Base-by-base conservation (phyloP, 2,113 vertebrate genomes). In the Cyprinodon tularosa region DNA sequence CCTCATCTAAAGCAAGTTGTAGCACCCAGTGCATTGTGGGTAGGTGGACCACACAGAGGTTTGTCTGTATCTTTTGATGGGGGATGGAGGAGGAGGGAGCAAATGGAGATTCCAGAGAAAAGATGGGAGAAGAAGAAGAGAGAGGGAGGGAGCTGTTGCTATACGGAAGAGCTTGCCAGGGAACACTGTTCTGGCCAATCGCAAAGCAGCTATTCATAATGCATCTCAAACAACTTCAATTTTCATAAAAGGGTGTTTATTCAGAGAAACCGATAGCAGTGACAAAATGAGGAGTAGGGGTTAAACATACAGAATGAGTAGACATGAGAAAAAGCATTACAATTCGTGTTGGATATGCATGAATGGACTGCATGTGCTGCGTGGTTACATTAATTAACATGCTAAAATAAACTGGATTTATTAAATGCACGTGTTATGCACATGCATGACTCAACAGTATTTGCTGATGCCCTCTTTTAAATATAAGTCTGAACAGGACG, bases 161-260 rank as follows among this genome's bases (percentile, higher is more conserved):
- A 95, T 91, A 92, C 92, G 92, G 94, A 95, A 94, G 93, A 80
- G 86, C 85, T 91, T 76, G 84, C 82, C 71, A 88, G 84, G 91
- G 90, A 89, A 90, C 80, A 7, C 80, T 62, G 77, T 68, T 70
- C 73, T 87, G 74, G 74, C 94, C 93, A 95, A 94, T 94, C 93
- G 87, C 22, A 4, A 66, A 39, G 62, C 82, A 74, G 89, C 81
- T 90, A 92, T 95, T 93, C 90, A 90, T 93, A 91, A 93, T 91
- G 92, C 91, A 92, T 90, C 93, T 90, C 89, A 91, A 93, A 81
- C 84, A 92, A 91, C 87, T 83, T 89, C 75, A 88, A 89, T 90
- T 92, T 89, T 91, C 89, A 89, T 80, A 80, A 78, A 88, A 85
- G 70, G 77, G 39, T 74, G 83, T 72, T 64, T 78, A 66, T 81